Evolutionary conservation across 1,140 invertebrate genomes (phyloP), one percentile per base, ranked within the genome.

Genomic region (Latrodectus geometricus): DNA sequence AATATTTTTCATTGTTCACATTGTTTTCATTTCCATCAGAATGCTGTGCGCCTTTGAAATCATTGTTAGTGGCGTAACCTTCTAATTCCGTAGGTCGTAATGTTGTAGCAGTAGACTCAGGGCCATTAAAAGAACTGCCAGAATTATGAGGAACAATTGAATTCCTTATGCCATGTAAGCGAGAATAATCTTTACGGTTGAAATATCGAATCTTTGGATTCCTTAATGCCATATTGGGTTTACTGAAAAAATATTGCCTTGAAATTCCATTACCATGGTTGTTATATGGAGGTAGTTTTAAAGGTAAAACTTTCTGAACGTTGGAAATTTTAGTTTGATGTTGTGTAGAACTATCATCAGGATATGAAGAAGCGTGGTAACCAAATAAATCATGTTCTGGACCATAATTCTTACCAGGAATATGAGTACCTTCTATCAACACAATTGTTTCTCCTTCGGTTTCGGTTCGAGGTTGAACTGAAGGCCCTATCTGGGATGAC

Each of bases 191-290:
- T 35, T 35, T 35, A 35, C 35, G 35, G 5, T 35, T 35, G 35
- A 3, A 35, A 35, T 35, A 5, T 35, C 5, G 35, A 3, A 35
- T 5, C 35, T 8, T 61, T 17, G 54, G 17, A 61, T 17, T 61
- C 17, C 8, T 61, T 8, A 61, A 61, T 11, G 11, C 54, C 11
- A 11, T 61, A 17, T 21, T 78, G 1, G 65, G 66, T 12, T 54
- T 54, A 79, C 35, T 70, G 50, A 74, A 9, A 48, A 76, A 75
- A 20, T 76, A 84, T 52, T 76, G 82, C 9, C 54, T 76, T 9
- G 82, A 84, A 15, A 68, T n/a, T 15, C 73, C 82, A 69, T 84
- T 65, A 9, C 82, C 82, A 52, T 84, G 82, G 50, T 84, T 84
- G n/a, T 68, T 68, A 17, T 70, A 17, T n/a, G 21, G 48, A 35